phyloP scores from a whole-genome alignment of 2,888 invertebrate genomes.

The Drosophila limbata region DNA sequence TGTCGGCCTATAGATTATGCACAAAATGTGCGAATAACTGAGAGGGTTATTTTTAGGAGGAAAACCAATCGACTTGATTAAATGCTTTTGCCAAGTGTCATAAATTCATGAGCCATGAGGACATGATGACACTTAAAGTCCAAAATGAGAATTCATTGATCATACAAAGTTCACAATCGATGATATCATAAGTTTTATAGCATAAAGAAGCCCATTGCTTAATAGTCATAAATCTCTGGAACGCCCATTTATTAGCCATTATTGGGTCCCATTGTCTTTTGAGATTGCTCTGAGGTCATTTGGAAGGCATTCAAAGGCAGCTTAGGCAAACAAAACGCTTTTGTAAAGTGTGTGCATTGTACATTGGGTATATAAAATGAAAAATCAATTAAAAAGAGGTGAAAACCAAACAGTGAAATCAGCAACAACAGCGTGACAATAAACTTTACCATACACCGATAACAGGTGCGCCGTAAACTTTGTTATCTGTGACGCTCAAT shows the following conservation, averaged over 20 bases:
- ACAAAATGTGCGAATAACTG: slow-evolving; percentile 33
- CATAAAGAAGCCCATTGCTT: slow-evolving; percentile 21
- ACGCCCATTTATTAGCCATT: slow-evolving; percentile 30
- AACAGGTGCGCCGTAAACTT: slow-evolving; percentile 53
- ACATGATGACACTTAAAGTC: slow-evolving; percentile 11
- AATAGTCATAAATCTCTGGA: slow-evolving; percentile 30
- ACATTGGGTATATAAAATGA: slow-evolving; percentile 39
- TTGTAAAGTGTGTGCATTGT: slow-evolving; percentile 31
- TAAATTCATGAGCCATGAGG: slow-evolving; percentile 28
- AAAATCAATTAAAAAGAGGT: slow-evolving; percentile 77
- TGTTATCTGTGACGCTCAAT: slow-evolving; percentile 55
- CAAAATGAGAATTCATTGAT: slow-evolving; percentile 11
- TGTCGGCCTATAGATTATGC: slow-evolving; percentile 44
- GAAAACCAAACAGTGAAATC: slow-evolving; percentile 71
- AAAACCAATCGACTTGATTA: slow-evolving; percentile 23
- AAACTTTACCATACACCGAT: slow-evolving; percentile 71
- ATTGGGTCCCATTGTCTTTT: slow-evolving; percentile 1
- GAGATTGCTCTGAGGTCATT: slow-evolving; percentile 63
- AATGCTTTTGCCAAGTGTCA: slow-evolving; percentile 8
- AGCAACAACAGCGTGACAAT: slow-evolving; percentile 57
- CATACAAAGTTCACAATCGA: neutral
- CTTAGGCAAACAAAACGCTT: slow-evolving; percentile 59
- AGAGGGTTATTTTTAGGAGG: slow-evolving; percentile 12
- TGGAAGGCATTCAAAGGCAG: slow-evolving; percentile 47
- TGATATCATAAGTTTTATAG: slow-evolving; percentile 29